Evolutionary conservation across 2,888 invertebrate species (phyloP).

Genomic region (Clusia tigrina): DNA sequence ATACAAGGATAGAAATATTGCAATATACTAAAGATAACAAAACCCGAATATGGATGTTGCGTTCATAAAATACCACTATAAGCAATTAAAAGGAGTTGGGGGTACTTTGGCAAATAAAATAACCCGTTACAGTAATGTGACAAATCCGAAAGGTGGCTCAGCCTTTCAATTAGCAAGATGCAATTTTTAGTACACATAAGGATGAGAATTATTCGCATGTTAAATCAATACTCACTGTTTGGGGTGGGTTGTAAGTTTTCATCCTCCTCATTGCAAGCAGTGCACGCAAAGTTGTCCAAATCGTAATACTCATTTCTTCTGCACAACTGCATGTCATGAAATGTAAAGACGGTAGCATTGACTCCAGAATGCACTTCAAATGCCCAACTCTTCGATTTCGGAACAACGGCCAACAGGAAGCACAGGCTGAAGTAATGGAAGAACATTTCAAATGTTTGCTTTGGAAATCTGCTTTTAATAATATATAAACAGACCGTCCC

Average conservation of each 20-base stretch:
- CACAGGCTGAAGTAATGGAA: slow-evolving; percentile 34
- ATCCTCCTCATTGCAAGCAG: slow-evolving; percentile 58
- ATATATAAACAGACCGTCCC: background rate
- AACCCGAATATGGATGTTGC: no score
- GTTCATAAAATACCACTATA: no score
- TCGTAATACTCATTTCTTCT: slow-evolving; percentile 66
- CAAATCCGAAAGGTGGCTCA: no score
- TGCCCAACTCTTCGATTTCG: slow-evolving; percentile 30
- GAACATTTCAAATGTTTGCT: slow-evolving; percentile 25
- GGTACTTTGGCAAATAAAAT: no score
- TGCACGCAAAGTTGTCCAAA: slow-evolving; percentile 65
- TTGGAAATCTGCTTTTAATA: slow-evolving; percentile 27
- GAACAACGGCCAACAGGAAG: slow-evolving; percentile 36
- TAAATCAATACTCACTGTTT: slow-evolving; percentile 56
- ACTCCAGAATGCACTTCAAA: slow-evolving; percentile 7
- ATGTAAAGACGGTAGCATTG: slow-evolving; percentile 40
- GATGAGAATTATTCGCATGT: slow-evolving; percentile 37
- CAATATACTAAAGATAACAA: no score
- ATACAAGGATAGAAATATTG: no score
- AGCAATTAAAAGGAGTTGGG: no score
- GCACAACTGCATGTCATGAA: slow-evolving; percentile 56
- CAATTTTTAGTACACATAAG: no score
- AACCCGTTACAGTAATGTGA: no score
- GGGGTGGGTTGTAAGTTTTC: slow-evolving; percentile 45
- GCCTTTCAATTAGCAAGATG: no score